Base-by-base conservation (phyloP, 2,113 vertebrate species). In the Podocnemis expansa region DNA sequence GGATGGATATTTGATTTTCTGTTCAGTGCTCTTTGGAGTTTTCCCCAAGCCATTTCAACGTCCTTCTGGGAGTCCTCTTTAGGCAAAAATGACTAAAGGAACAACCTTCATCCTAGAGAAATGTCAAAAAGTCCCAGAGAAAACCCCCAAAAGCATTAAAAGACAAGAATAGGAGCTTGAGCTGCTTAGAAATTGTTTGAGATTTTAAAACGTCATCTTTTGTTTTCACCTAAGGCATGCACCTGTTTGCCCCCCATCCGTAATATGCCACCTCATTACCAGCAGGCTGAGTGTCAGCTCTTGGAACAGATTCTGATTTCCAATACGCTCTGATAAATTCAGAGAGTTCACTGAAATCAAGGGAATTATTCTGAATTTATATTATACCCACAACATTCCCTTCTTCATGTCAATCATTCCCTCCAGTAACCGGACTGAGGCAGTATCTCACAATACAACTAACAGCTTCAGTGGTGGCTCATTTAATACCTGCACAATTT, bases 121-220 rank as follows among this genome's bases (percentile, higher is more conserved):
- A 96, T 96, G 95, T 97, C 95, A 97, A 97, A 97, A 97, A 93
- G 97, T 97, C 96, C 97, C 96, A 96, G 97, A 97, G 97, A 97
- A 97, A 97, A 97, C 91, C 96, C 97, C 96, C 94, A 97, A 97
- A 97, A 96, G 97, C 96, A 90, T 96, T 91, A 97, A 96, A 94
- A 97, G 89, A 96, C 91, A 97, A 97, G 96, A 96, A 93, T 82
- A 96, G 97, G 92, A 94, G 52, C 47, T 91, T 89, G 84, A 63
- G 91, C 97, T 97, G 96, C 95, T 95, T 90, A 88, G 31, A 67
- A 31, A 21, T 16, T n/a, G 60, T 19, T 89, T 75, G 92, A 93
- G 92, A 67, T 91, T 88, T 89, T 78, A 95, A 94, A 95, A 43
- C 14, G 95, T 79, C 94, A 67, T 8, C 34, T 67, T 52, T 52